Evolutionary conservation across 2,888 invertebrate species (phyloP).

Genomic region (Itoplectis maculator): DNA sequence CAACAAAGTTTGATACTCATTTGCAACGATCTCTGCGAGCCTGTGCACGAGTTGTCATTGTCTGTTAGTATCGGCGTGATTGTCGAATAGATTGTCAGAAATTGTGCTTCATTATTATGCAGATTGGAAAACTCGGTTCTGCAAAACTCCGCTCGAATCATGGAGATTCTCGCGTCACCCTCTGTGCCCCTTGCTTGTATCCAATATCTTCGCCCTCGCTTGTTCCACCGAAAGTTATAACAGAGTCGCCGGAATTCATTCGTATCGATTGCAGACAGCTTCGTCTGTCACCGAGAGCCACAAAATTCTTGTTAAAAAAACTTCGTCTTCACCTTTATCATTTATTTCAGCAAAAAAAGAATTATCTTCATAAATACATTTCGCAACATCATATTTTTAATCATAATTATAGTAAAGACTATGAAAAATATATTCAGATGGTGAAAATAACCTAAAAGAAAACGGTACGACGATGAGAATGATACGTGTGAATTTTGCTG

Average conservation of each 20-base stretch:
- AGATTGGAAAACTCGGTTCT: background rate
- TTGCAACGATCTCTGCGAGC: too few species aligned
- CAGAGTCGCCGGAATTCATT: conserved; percentile 37
- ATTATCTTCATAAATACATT: background rate
- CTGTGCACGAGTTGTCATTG: too few species aligned
- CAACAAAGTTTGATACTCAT: too few species aligned
- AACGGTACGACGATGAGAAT: background rate
- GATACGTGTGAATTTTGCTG: background rate
- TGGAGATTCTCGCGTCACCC: background rate
- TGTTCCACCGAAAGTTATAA: conserved; percentile 49
- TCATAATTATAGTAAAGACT: too few species aligned
- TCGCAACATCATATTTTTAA: background rate
- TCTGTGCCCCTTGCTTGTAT: background rate
- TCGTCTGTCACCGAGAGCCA: conserved; percentile 26
- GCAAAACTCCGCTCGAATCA: conserved; percentile 1
- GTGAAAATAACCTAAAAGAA: background rate
- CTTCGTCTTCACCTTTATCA: background rate
- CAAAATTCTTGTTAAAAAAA: conserved; percentile 56
- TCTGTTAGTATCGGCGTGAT: too few species aligned
- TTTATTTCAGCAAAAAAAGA: background rate
- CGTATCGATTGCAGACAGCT: conserved; percentile 46
- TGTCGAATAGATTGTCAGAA: too few species aligned
- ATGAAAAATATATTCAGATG: background rate
- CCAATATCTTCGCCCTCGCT: conserved; percentile 42
- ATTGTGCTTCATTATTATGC: too few species aligned